These are phyloP conservation scores for Andricus grossulariae DNA, from an alignment of 1,140 invertebrate species.

Conservation along the genomic window DNA sequence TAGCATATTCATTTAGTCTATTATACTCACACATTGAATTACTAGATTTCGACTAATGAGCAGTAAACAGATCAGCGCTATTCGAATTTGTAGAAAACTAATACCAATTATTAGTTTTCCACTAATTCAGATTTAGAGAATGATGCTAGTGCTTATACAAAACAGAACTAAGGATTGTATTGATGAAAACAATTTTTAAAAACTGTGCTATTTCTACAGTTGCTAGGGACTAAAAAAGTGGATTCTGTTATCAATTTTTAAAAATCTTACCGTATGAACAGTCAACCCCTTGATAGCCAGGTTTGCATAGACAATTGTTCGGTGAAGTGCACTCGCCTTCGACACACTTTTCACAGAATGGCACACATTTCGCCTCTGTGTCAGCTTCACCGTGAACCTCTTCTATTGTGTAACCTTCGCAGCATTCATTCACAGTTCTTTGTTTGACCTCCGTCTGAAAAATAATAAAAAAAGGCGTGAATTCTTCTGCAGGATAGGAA, in stretches of 20 bases:
- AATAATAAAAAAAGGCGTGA: neutral
- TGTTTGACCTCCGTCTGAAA: conserved; percentile 64
- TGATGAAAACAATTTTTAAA: too few species aligned
- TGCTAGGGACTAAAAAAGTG: neutral
- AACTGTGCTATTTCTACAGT: too few species aligned
- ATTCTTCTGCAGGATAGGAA: neutral
- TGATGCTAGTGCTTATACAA: neutral
- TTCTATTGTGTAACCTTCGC: conserved; percentile 63
- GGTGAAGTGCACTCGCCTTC: conserved; percentile 73
- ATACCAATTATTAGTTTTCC: too few species aligned
- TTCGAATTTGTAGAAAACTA: too few species aligned
- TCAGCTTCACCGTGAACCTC: conserved; percentile 41
- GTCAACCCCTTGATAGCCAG: conserved; percentile 70
- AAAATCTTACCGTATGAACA: conserved; percentile 61
- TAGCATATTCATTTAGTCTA: too few species aligned
- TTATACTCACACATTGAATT: too few species aligned
- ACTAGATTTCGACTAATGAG: too few species aligned
- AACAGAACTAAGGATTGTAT: too few species aligned
- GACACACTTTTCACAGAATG: conserved; percentile 63
- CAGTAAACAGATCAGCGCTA: too few species aligned
- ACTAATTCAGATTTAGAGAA: neutral
- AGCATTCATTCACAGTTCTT: conserved; percentile 64
- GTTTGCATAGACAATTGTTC: conserved; percentile 75
- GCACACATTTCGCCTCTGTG: conserved; percentile 55
- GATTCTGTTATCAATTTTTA: neutral